A percentile compares a stretch with the other conserved stretches of the same genome.
Conservation (phyloP, 2,113 vertebrate genomes). For the Microtus richardsoni region DNA sequence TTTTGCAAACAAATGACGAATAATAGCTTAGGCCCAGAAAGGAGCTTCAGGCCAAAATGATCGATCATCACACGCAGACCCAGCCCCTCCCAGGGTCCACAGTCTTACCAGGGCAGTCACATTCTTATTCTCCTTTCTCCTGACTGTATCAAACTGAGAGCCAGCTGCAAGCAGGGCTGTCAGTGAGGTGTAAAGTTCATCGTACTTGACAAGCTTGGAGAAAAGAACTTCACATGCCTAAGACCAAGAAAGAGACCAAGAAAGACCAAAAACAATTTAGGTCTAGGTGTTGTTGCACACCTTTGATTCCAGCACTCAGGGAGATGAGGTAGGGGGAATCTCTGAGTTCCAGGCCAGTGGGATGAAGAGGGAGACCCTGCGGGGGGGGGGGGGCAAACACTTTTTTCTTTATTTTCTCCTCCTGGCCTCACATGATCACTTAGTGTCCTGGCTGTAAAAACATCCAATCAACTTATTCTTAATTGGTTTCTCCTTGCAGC, state of each 20-base stretch:
- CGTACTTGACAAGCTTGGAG: constrained; percentile 92
- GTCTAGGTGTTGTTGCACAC: background rate
- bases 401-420: background rate
- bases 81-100: background rate
- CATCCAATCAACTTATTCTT: background rate
- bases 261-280: background rate
- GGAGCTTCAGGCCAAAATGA: background rate
- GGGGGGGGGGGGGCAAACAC: background rate
- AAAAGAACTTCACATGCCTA: constrained; percentile 97
- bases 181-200: constrained; percentile 92
- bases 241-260: constrained; percentile 15
- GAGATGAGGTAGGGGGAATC: background rate
- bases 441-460: background rate
- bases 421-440: background rate
- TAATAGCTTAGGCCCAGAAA: background rate
- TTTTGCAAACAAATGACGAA: background rate
- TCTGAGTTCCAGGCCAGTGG: background rate
- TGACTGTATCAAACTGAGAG: constrained; percentile 94
- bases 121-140: constrained; percentile 94
- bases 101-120: constrained; percentile 92
- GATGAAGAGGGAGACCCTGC: background rate
- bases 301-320: background rate
- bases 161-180: constrained; percentile 94
- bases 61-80: background rate
- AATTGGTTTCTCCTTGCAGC: background rate